Evolutionary conservation across 2,888 invertebrate genomes (phyloP), one percentile per base, ranked within the genome.

Genomic region (Congeria kusceri): DNA sequence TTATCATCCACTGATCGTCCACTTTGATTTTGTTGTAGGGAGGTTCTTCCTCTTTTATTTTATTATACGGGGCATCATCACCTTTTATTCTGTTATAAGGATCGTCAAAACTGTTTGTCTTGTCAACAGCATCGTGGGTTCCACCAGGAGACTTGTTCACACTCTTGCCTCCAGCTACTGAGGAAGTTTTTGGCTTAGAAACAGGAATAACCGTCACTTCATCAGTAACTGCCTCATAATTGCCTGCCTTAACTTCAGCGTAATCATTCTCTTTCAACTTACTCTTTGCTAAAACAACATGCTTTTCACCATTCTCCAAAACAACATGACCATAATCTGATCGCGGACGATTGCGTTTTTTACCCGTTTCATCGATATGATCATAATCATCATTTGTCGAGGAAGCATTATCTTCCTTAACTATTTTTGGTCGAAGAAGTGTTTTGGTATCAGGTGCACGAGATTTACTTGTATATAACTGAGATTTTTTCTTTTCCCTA

Each of bases 301-400:
- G 61, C 23, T 76, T 69, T 18, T 72, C 76, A 58, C 83, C 80
- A 11, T 75, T 77, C 23, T 80, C 84, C 11, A 86, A 59, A 11
- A 81, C 77, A 23, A 87, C 82, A 76, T 87, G 87, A 53, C 86
- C 87, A 66, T 87, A 87, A 68, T 86, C 84, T n/a, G 87, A 87
- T 27, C 80, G 59, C 4, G 83, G 77, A 29, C 83, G 47, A 7
- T 32, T 46, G 32, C 66, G 67, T 56, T 66, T 77, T 13, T 73
- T 72, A n/a, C 58, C 68, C n/a, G 59, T 58, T 59, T 81, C 79
- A 13, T 67, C 81, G 9, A 90, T 79, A 71, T 89, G 90, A 57
- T 90, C 90, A 57, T 90, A 90, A 53, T 88, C 88, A 68, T 83
- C 83, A 61, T 64, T 58, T 28, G 47, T 62, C 23, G 28, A 46